A percentile compares a stretch with the other conserved stretches of the same genome.
Conservation (phyloP, 2,888 invertebrate genomes). For the Branchipolynoe longqiensis region DNA sequence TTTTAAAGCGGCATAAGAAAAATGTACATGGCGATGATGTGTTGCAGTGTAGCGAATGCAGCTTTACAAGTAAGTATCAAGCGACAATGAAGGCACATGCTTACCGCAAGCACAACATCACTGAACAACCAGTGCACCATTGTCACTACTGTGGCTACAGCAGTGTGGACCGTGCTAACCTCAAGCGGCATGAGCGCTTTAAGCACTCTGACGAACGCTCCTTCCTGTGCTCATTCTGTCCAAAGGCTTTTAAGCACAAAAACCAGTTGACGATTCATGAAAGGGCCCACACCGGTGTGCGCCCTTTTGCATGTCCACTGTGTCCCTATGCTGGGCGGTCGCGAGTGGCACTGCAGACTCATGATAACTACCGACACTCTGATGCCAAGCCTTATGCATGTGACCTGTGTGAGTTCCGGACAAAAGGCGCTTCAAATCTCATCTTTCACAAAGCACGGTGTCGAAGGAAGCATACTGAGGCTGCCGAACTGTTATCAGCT, state of each 20-base stretch:
- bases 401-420: slow-evolving; percentile 18
- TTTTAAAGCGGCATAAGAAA: slow-evolving; percentile 31
- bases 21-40: not conserved
- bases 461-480: not conserved
- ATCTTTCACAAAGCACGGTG: slow-evolving; percentile 10
- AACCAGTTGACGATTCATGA: slow-evolving; percentile 19
- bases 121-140: slow-evolving; percentile 7
- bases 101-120: not conserved
- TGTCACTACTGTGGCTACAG: slow-evolving; percentile 53
- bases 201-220: slow-evolving; percentile 37
- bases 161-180: slow-evolving; percentile 4
- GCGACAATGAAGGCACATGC: slow-evolving; percentile 10
- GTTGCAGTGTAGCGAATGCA: not conserved
- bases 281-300: not conserved
- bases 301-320: not conserved
- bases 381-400: not conserved
- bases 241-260: slow-evolving; percentile 12
- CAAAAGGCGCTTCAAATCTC: not conserved
- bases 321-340: slow-evolving; percentile 25
- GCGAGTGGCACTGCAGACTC: not conserved
- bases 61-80: slow-evolving; percentile 10
- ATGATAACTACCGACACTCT: not conserved
- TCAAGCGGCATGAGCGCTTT: slow-evolving; percentile 6
- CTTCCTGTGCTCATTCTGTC: slow-evolving; percentile 36
- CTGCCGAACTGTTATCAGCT: too few species aligned